Conservation (phyloP, 2,113 vertebrate genomes). For the Lutjanus erythropterus region DNA sequence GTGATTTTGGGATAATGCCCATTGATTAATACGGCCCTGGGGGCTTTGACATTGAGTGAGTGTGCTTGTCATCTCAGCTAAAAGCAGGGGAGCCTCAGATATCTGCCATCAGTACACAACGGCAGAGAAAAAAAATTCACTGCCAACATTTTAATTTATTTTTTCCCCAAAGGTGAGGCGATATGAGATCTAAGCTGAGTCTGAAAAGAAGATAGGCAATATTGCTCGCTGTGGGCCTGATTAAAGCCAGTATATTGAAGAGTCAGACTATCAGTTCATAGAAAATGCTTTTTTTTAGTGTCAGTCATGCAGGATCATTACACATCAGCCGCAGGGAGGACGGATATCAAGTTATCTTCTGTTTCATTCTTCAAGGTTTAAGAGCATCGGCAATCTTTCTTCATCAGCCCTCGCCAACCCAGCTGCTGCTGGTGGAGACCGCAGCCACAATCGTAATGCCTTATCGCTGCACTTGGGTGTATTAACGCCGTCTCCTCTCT, state of each 20-base stretch:
- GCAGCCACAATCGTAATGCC: not conserved
- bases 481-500: not conserved
- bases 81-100: slow-evolving; percentile 50
- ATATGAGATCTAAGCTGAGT: slow-evolving; percentile 62
- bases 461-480: slow-evolving; percentile 23
- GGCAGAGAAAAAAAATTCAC: slow-evolving; percentile 16
- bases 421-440: not conserved
- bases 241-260: slow-evolving; percentile 59
- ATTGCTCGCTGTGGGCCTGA: slow-evolving; percentile 63
- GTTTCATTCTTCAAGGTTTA: slow-evolving; percentile 62
- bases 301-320: slow-evolving; percentile 59
- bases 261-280: slow-evolving; percentile 54
- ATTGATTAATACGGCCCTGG: slow-evolving; percentile 66
- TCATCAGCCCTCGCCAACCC: slow-evolving; percentile 34
- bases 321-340: slow-evolving; percentile 43
- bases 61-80: slow-evolving; percentile 60
- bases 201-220: slow-evolving; percentile 45
- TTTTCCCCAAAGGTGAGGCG: slow-evolving; percentile 59
- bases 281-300: slow-evolving; percentile 52
- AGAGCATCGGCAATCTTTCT: slow-evolving; percentile 59
- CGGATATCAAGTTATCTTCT: slow-evolving; percentile 51
- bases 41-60: slow-evolving; percentile 71
- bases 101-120: slow-evolving; percentile 60
- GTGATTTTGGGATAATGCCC: slow-evolving; percentile 73
- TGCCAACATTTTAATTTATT: slow-evolving; percentile 69